Base-by-base conservation (phyloP, 2,888 invertebrate species). In the Diarsia dahlii region DNA sequence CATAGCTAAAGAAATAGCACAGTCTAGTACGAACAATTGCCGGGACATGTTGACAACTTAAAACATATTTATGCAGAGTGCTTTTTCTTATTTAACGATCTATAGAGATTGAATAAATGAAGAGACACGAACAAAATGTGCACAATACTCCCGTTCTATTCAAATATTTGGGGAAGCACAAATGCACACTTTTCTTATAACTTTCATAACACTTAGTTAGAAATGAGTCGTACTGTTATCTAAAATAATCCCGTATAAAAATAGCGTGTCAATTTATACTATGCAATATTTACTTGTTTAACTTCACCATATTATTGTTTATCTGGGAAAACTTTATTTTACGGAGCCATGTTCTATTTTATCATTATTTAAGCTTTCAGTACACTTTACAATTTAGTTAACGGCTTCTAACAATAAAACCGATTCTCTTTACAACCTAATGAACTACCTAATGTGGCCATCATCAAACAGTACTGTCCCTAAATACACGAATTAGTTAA, bases 201-300 rank as follows among this genome's bases (percentile, higher is more conserved):
- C 60, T 56, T 70, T 79, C 65, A 63, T 76, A 67, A 79, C 52
- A 65, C 58, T 76, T 28, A 71, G 39, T 68, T 74, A 76, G 54
- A 78, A 79, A 73, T 83, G 74, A 74, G 66, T 63, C 58, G 28
- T 64, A 81, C 67, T 67, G 65, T 80, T 80, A 81, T 69, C 65
- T 81, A 81, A 87, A 81, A 84, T 81, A 84, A 87, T 80, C 67
- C 75, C 63, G 65, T 87, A 87, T 71, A 87, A 87, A 87, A 87
- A 87, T 87, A 87, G 81, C 76, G 77, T 80, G 86, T 88, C 84
- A 68, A 81, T 86, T 86, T 87, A 87, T 82, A 86, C 62, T 82
- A 84, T 75, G 76, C 86, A 84, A 86, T 80, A 82, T 87, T 84
- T 80, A 81, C 50, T 64, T 66, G 56, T 71, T 74, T 71, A 66